These are phyloP conservation scores for Danio choprae DNA, from an alignment of 2,797 vertebrate genomes.

Conservation along the genomic window DNA sequence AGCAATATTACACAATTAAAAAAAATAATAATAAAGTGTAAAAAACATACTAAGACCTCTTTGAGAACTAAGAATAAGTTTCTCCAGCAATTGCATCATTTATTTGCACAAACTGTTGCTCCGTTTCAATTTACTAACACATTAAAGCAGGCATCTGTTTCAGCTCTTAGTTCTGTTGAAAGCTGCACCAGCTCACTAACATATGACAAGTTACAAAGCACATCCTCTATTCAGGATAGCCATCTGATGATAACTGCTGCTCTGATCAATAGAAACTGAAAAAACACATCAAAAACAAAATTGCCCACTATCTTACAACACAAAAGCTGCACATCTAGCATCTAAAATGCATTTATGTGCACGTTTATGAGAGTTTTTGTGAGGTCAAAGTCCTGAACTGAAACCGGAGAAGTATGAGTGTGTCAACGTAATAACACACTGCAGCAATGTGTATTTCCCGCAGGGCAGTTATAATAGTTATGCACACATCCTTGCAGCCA, in stretches of 20 bases:
- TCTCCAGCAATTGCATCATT: background rate
- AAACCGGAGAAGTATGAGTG: background rate
- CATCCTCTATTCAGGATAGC: background rate
- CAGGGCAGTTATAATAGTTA: constrained; percentile 23
- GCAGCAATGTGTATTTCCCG: constrained; percentile 5
- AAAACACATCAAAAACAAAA: no score
- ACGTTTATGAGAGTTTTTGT: no score
- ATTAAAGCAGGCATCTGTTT: background rate
- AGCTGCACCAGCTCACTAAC: background rate
- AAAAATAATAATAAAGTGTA: no score
- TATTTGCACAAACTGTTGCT: background rate
- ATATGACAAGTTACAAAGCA: background rate
- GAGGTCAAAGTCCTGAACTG: background rate
- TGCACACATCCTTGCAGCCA: background rate
- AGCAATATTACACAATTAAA: no score
- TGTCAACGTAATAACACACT: background rate
- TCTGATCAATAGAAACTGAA: background rate
- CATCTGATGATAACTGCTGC: background rate
- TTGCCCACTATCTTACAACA: no score
- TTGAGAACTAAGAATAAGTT: background rate
- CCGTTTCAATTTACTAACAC: background rate
- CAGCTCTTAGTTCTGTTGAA: background rate
- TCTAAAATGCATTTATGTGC: background rate
- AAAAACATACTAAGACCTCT: no score
- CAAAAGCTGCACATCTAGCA: background rate